Conservation (phyloP, 2,888 invertebrate species). For the Melinopterus prodromus region DNA sequence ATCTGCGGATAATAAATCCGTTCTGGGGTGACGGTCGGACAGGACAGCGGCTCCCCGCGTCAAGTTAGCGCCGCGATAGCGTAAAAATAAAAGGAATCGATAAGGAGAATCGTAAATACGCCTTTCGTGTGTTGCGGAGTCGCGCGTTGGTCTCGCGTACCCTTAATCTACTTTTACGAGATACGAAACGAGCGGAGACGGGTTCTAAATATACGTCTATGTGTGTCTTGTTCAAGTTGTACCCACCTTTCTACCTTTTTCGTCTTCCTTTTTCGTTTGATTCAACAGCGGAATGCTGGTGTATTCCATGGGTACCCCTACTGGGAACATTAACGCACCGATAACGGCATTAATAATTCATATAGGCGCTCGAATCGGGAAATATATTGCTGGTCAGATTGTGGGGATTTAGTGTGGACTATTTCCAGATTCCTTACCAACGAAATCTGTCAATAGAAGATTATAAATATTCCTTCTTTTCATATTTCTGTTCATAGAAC, state of each 20-base stretch:
- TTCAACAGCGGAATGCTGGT: not conserved
- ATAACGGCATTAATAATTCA: not conserved
- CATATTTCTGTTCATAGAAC: not conserved
- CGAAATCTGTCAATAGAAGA: not conserved
- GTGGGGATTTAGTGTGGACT: not conserved
- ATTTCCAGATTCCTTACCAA: not conserved
- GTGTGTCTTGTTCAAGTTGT: not conserved
- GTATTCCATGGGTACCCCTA: not conserved
- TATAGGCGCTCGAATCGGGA: constrained; percentile 4
- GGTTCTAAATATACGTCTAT: not conserved
- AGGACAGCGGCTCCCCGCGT: not conserved
- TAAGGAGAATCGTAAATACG: not conserved
- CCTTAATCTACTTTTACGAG: not conserved
- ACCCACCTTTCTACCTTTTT: not conserved
- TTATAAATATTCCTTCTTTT: not conserved
- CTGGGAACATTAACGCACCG: not conserved
- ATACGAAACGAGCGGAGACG: not conserved
- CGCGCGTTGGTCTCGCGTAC: not conserved
- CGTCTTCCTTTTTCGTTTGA: not conserved
- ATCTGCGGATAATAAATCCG: not conserved
- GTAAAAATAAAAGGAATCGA: not conserved
- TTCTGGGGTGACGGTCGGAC: not conserved
- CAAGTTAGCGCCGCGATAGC: not conserved
- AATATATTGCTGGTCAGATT: constrained; percentile 4
- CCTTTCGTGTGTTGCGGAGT: not conserved